Evolutionary conservation across 2,888 invertebrate species (phyloP), one percentile per base, ranked within the genome.

Genomic region (Opisthograptis luteolata): DNA sequence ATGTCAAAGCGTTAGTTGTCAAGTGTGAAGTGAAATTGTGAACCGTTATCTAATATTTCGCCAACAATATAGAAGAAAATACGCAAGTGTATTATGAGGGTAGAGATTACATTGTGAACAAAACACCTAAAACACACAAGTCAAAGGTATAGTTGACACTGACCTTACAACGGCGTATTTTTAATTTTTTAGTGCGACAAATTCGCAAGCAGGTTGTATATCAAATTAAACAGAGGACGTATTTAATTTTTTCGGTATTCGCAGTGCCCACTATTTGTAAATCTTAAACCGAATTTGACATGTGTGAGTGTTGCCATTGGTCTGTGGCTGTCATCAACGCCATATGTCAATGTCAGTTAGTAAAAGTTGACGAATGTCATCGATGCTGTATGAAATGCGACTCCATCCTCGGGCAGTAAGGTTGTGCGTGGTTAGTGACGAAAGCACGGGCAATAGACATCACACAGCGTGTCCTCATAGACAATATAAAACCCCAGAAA

Each of bases 381-480:
- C 8, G 41, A 31, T 25, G 41, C 32, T 37, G 22, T 3, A 50
- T 49, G 41, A 50, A 52, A 56, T 55, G 45, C 25, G 34, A 41
- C 32, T 53, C 25, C 52, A 55, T 48, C 28, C 17, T n/a, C 39
- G 37, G 13, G 32, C 9, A 45, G 14, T 52, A 58, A 47, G 41
- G 46, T 45, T 57, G 62, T 50, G 28, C n/a, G 15, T 25, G 62
- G 69, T 78, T 79, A 78, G 74, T 75, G 69, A 75, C 76, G 68
- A 56, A 79, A 79, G 79, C 79, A 68, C 70, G 67, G 63, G 62
- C 65, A 69, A 57, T 66, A 70, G 70, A 82, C 83, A 75, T 81
- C 84, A 83, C 84, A 81, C 66, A 72, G 77, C 76, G 66, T 71
- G 77, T 84, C 69, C 67, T 83, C 84, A 81, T 80, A 84, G 83